Evolutionary conservation across 2,113 vertebrate genomes (phyloP), one percentile per base, ranked within the genome.

Genomic region (Coreoperca whiteheadi): DNA sequence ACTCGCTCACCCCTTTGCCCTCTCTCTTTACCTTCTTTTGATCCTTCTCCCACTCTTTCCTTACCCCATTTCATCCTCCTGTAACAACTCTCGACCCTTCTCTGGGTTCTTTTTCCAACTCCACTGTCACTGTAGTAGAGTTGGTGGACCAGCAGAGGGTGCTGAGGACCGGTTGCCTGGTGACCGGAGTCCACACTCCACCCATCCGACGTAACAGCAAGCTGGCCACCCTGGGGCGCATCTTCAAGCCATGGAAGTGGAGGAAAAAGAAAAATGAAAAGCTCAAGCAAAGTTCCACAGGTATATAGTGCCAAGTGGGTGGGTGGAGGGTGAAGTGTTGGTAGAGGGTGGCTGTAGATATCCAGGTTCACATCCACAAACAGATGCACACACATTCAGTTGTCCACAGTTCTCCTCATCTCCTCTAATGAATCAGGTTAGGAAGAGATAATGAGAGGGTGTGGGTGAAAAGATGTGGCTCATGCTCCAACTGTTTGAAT

Each of bases 161-260:
- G 72, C 91, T 96, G 84, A 96, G 96, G 72, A 96, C 97, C 1
- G 98, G 98, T 84, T 98, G 97, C 93, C 89, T 98, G 93, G 96
- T 98, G 93, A 95, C 96, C 74, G 97, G 97, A 81, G 97, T 96
- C 78, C 96, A 98, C 88, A 99, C 98, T 63, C 97, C 98, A 1
- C 98, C 98, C 54, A 97, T 96, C 90, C 95, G 98, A 89, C 96
- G 98, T 65, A 98, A 97, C 95, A 98, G 98, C 96, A 99, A 98
- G 87, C 96, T 99, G 94, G 98, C 98, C 81, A 97, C 96, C 0
- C 93, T 99, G 91, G 98, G 98, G 63, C 96, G 98, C 91, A 97
- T 99, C 94, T 99, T 99, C 95, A 98, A 98, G 84, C 98, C 98
- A 2, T 99, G 98, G 98, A 99, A 99, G 76, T 99, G 98, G 98